Evolutionary conservation across 2,797 vertebrate genomes (phyloP).

Genomic region (Pampus argenteus): DNA sequence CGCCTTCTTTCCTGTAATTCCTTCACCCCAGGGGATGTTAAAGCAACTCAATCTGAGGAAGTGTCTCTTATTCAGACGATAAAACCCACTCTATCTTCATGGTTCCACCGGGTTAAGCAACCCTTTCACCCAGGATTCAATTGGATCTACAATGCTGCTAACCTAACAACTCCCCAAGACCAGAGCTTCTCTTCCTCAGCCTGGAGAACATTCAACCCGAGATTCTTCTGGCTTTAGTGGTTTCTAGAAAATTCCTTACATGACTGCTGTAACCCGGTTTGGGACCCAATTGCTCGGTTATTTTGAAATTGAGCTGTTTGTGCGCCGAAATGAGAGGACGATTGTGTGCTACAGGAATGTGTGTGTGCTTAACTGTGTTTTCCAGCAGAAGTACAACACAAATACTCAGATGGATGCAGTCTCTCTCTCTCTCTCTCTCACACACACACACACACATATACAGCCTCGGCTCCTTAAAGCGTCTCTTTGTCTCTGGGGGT

Average conservation of each 20-base stretch:
- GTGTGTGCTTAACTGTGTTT: conserved; percentile 22
- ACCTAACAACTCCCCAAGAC: conserved; percentile 35
- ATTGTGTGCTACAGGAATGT: conserved; percentile 53
- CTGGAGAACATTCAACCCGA: conserved; percentile 15
- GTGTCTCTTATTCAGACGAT: conserved; percentile 42
- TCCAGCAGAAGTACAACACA: conserved; percentile 23
- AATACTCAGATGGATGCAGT: conserved; percentile 15
- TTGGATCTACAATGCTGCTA: conserved; percentile 39
- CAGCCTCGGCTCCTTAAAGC: conserved; percentile 57
- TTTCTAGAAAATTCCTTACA: conserved; percentile 36
- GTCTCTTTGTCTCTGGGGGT: conserved; percentile 74
- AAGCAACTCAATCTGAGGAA: conserved; percentile 41
- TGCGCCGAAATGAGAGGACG: conserved; percentile 44
- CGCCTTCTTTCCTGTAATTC: conserved; percentile 33
- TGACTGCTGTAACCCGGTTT: conserved; percentile 52
- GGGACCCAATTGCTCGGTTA: conserved; percentile 26
- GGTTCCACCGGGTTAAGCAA: conserved; percentile 32
- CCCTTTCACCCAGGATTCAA: conserved; percentile 48
- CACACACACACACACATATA: conserved; percentile 23
- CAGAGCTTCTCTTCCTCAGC: conserved; percentile 16
- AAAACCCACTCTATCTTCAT: conserved; percentile 45
- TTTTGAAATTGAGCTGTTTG: conserved; percentile 50
- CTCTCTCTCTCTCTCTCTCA: too few relatives aligned
- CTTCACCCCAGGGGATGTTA: conserved; percentile 40
- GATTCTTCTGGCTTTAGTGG: conserved; percentile 11